Conservation (phyloP, 2,797 vertebrate genomes). For the Acipenser ruthenus region DNA sequence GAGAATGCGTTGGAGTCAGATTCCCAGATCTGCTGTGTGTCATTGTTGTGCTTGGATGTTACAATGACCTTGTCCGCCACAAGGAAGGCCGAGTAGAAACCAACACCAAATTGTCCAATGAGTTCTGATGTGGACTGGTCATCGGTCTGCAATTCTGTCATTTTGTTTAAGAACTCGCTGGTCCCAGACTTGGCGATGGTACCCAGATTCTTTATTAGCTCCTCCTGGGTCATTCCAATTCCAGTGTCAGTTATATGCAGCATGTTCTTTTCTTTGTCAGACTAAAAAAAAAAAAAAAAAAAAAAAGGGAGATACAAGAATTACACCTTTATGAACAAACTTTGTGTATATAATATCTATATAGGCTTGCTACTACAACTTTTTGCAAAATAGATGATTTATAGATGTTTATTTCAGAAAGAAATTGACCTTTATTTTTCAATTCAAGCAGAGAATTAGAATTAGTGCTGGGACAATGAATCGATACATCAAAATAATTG, state of each 20-base stretch:
- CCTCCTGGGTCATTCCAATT: constrained; percentile 95
- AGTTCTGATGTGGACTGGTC: constrained; percentile 90
- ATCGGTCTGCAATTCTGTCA: constrained; percentile 83
- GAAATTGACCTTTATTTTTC: too few species aligned
- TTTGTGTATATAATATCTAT: too few species aligned
- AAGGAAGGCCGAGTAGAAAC: constrained; percentile 97
- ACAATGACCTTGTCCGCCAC: constrained; percentile 95
- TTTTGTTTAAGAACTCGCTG: constrained; percentile 92
- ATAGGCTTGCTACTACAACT: too few species aligned
- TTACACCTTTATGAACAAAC: constrained; percentile 11
- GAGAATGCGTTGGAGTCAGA: constrained; percentile 94
- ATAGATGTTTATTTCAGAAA: too few species aligned
- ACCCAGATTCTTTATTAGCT: constrained; percentile 88
- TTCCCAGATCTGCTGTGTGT: constrained; percentile 95
- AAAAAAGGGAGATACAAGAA: background rate
- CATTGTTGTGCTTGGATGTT: constrained; percentile 94
- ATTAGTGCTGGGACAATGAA: too few species aligned
- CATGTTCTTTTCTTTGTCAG: constrained; percentile 97
- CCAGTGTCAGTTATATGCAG: constrained; percentile 95
- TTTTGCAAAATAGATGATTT: too few species aligned
- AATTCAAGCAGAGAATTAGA: too few species aligned
- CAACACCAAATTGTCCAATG: constrained; percentile 96
- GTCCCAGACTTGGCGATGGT: constrained; percentile 98
- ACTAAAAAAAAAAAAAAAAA: constrained; percentile 47
- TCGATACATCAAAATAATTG: too few species aligned